Conservation (phyloP, 2,113 vertebrate genomes). For the Saccopteryx bilineata region DNA sequence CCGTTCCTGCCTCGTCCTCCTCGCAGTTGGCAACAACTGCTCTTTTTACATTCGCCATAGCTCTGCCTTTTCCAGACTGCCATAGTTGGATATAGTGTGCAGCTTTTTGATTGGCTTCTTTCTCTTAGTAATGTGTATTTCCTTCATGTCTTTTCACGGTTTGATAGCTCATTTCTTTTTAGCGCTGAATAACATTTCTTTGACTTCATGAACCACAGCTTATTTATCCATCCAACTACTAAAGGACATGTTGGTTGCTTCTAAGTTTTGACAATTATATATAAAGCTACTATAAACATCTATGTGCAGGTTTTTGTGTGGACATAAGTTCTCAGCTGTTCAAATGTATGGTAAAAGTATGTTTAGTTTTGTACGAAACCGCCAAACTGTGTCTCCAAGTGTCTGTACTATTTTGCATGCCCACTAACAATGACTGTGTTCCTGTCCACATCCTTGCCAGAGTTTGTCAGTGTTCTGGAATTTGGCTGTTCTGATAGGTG, state of each 20-base stretch:
- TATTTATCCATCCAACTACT: slow-evolving; percentile 31
- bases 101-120: background rate
- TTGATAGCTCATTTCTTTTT: background rate
- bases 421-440: background rate
- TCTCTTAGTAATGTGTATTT: slow-evolving; percentile 1
- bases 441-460: background rate
- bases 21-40: background rate
- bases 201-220: slow-evolving; percentile 26
- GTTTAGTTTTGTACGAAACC: slow-evolving; percentile 41
- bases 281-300: background rate
- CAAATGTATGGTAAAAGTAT: background rate
- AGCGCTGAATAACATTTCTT: background rate
- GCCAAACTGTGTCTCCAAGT: background rate
- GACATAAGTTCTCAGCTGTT: background rate
- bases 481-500: background rate
- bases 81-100: background rate
- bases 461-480: background rate
- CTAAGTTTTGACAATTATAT: background rate
- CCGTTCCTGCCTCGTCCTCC: background rate
- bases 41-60: background rate
- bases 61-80: slow-evolving; percentile 1
- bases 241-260: background rate
- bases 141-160: background rate
- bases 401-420: background rate
- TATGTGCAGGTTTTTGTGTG: background rate